These are phyloP conservation scores for Axea sp. DNA, from an alignment of 2,888 invertebrate species.

Conservation along the genomic window DNA sequence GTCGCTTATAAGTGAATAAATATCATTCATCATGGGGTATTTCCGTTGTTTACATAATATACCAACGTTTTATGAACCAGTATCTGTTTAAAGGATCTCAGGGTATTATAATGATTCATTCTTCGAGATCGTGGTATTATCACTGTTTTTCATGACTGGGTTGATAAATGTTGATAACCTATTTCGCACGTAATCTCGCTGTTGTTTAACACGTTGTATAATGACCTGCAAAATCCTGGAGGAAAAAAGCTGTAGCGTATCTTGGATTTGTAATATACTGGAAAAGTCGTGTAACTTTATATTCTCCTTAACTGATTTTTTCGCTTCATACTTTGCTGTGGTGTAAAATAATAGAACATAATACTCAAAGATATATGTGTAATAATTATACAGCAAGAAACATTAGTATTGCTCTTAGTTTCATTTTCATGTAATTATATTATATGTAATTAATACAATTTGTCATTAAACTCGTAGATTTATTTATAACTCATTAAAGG, in stretches of 20 bases:
- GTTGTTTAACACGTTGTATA: conserved; percentile 58
- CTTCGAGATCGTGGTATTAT: conserved; percentile 57
- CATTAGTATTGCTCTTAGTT: too few relatives aligned
- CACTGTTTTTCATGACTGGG: conserved; percentile 54
- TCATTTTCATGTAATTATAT: too few relatives aligned
- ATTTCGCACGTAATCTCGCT: conserved; percentile 54
- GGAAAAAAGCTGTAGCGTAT: conserved; percentile 34
- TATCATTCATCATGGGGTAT: conserved; percentile 48
- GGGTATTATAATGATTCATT: conserved; percentile 59
- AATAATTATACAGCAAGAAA: conserved; percentile 15
- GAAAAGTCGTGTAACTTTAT: conserved; percentile 41
- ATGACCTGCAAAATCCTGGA: conserved; percentile 49
- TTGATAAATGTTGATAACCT: conserved; percentile 60
- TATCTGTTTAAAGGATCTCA: conserved; percentile 54
- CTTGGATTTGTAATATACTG: conserved; percentile 48
- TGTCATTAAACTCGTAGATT: too few relatives aligned
- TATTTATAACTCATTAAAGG: too few relatives aligned
- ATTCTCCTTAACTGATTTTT: conserved; percentile 38
- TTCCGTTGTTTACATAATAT: conserved; percentile 56
- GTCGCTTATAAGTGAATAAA: conserved; percentile 54
- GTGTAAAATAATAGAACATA: too few relatives aligned
- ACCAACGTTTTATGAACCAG: conserved; percentile 45
- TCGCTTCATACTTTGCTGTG: background rate
- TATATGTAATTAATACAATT: too few relatives aligned
- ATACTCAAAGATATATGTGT: conserved; percentile 4